Base-by-base conservation (phyloP, 92 coral and sea anemone species). In the Plumapathes pennacea region DNA sequence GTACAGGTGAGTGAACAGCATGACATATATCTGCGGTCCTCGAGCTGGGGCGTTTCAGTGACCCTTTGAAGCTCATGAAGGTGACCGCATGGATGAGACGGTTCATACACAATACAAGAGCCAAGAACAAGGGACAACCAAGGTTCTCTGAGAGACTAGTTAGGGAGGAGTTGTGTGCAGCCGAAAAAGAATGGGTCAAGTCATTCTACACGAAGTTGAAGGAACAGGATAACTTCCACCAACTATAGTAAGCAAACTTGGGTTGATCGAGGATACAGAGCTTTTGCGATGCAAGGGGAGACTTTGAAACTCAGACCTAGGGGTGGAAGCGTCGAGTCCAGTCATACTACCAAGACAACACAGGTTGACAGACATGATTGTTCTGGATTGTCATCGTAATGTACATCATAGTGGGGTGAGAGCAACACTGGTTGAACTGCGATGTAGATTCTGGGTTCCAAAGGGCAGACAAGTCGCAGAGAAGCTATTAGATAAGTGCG, bases 381-480 rank as follows among this genome's bases (percentile, higher is more conserved):
- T 76, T 24, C 13, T 3, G 11, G 21, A 50, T 4, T 67, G 55
- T 38, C 77, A 76, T 24, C 13, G 48, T 12, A 41, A 15, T 24
- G 46, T 76, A 34, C 37, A 33, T 8, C 83, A 76, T 34, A 10
- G 58, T n/a, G 83, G 83, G 20, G 32, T 76, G 22, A 67, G 58
- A 31, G 43, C 68, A 9, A 76, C 83, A 17, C 22, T 76, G 69
- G 43, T 50, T 26, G 61, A 67, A 32, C 23, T 76, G 29, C 22
- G 83, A 22, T 21, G 61, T 1, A 67, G 42, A 19, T 76, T 19
- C 37, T 76, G 83, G 69, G 72, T 76, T 7, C 38, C 60, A 37
- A 76, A 66, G 28, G 76, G 68, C 1, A 34, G 69, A 13, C 75
- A 76, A 36, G 32, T 17, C 3, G 46, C 67, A 1, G 57, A 66